phyloP scores from a whole-genome alignment of 2,888 invertebrate species.

The Epinotia nisella region DNA sequence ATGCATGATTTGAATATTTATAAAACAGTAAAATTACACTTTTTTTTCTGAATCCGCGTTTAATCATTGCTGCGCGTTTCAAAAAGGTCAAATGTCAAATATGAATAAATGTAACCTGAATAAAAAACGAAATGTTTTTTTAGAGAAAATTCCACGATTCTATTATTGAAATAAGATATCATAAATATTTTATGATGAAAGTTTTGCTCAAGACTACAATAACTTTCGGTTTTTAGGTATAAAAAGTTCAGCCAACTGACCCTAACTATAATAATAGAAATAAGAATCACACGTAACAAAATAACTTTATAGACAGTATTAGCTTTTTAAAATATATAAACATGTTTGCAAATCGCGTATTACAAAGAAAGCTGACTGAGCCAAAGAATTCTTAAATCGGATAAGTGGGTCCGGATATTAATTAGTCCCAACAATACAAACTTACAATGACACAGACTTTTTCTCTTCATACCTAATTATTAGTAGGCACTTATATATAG shows the following conservation, averaged over 20 bases:
- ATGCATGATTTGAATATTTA: too few species aligned
- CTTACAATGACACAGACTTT: too few species aligned
- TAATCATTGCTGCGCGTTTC: neutral
- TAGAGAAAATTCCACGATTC: neutral
- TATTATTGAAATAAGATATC: neutral
- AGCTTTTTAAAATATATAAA: neutral
- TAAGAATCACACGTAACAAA: neutral
- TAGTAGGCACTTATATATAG: too few species aligned
- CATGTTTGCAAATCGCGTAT: too few species aligned
- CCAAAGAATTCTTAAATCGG: too few species aligned
- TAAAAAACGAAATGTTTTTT: neutral
- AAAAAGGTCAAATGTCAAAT: neutral
- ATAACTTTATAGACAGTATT: neutral
- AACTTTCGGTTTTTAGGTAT: neutral
- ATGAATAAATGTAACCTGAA: neutral
- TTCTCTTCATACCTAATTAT: too few species aligned
- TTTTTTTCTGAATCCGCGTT: neutral
- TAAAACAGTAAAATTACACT: too few species aligned
- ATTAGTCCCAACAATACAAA: too few species aligned
- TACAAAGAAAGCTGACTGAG: too few species aligned
- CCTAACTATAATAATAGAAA: constrained; percentile 4
- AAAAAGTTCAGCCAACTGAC: neutral
- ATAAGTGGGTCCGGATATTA: too few species aligned
- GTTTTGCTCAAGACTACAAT: neutral
- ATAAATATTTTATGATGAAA: constrained; percentile 7